These are phyloP conservation scores for Sebastes matsubarae DNA, from an alignment of 2,797 vertebrate genomes.

Conservation along the genomic window DNA sequence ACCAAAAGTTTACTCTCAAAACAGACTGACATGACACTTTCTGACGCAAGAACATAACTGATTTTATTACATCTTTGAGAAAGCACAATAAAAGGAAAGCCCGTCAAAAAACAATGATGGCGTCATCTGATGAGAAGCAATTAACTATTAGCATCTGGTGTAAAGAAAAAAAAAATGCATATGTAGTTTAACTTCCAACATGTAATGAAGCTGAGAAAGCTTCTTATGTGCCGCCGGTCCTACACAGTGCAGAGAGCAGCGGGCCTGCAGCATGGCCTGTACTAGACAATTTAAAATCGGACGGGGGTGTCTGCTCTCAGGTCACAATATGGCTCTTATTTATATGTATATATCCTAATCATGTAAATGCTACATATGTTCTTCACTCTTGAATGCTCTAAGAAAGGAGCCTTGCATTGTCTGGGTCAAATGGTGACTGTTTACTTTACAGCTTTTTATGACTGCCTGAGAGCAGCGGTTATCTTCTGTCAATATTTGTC, in stretches of 20 bases:
- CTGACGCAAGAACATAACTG: background rate
- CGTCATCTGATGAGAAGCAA: background rate
- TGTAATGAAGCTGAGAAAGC: background rate
- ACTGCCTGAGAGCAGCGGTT: constrained; percentile 32
- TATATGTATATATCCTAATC: background rate
- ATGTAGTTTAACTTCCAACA: background rate
- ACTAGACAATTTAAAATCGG: background rate
- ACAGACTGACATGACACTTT: background rate
- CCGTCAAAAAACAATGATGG: background rate
- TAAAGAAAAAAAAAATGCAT: background rate
- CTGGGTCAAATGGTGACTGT: background rate
- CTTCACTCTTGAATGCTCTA: background rate
- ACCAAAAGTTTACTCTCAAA: background rate
- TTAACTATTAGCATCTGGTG: background rate
- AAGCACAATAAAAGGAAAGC: background rate
- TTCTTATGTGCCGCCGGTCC: background rate
- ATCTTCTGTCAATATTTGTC: constrained; percentile 73
- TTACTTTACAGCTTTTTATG: constrained; percentile 38
- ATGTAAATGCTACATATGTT: background rate
- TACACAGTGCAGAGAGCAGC: background rate
- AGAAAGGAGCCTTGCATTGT: background rate
- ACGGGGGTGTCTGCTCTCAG: background rate
- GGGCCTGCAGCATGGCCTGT: background rate
- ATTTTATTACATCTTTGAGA: background rate
- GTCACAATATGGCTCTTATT: background rate